Evolutionary conservation across 2,888 invertebrate species (phyloP).

Genomic region (Eretmocerus hayati): DNA sequence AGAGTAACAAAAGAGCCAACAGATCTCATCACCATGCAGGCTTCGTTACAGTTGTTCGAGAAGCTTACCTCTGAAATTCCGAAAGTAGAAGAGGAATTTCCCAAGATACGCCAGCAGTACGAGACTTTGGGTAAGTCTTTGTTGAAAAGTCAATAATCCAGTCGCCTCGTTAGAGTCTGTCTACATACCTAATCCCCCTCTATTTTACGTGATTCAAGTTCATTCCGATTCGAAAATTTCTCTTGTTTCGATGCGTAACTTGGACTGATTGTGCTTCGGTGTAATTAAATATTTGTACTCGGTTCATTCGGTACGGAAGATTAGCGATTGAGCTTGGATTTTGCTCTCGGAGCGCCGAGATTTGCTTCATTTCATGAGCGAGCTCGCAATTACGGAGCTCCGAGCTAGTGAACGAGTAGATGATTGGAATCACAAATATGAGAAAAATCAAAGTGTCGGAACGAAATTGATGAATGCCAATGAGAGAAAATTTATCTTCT

Average conservation of each 20-base stretch:
- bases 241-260: no score
- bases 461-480: slow-evolving; percentile 1
- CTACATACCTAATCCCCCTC: no score
- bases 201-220: no score
- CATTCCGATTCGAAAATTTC: no score
- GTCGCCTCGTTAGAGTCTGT: no score
- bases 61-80: slow-evolving; percentile 59
- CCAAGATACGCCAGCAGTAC: slow-evolving; percentile 69
- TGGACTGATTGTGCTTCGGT: no score
- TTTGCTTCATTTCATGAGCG: no score
- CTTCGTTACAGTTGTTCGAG: slow-evolving; percentile 62
- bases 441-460: neutral
- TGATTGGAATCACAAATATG: slow-evolving; percentile 6
- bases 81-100: slow-evolving; percentile 63
- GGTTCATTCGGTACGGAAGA: no score
- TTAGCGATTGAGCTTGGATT: no score
- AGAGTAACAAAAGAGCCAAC: slow-evolving; percentile 62
- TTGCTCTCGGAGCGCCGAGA: no score
- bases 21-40: slow-evolving; percentile 65
- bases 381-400: no score
- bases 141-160: slow-evolving; percentile 14
- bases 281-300: no score
- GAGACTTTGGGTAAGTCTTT: slow-evolving; percentile 53
- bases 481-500: slow-evolving; percentile 5
- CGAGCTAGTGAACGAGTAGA: slow-evolving; percentile 4